A percentile compares a stretch with the other conserved stretches of the same genome.
These are phyloP conservation scores for Acanthurus leucopareius DNA, from an alignment of 2,797 vertebrate genomes.

Conservation along the genomic window DNA sequence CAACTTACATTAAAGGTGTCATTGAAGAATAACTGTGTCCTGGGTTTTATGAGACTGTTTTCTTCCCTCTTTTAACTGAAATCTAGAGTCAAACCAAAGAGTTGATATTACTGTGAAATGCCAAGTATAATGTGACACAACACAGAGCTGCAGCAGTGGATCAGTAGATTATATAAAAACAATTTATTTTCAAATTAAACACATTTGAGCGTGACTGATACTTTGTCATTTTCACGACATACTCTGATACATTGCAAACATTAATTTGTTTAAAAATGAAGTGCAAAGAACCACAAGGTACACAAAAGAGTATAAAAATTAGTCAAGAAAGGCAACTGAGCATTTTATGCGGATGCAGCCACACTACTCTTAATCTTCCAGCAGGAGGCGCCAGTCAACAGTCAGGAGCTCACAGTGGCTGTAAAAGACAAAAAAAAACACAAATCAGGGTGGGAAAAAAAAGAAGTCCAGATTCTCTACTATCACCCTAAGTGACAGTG, in stretches of 20 bases:
- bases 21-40: slow-evolving; percentile 8
- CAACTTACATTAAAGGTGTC: slow-evolving; percentile 51
- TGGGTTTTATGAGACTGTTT: slow-evolving; percentile 22
- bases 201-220: background rate
- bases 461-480: background rate
- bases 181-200: slow-evolving; percentile 14
- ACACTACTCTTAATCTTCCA: slow-evolving; percentile 27
- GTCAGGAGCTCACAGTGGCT: slow-evolving; percentile 53
- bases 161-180: background rate
- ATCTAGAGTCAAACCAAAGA: background rate
- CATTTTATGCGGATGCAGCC: background rate
- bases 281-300: background rate
- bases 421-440: slow-evolving; percentile 2
- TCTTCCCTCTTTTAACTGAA: background rate
- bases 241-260: background rate
- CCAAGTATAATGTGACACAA: background rate
- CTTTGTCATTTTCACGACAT: background rate
- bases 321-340: background rate
- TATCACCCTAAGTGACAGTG: background rate
- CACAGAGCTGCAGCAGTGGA: background rate
- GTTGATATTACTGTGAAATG: background rate
- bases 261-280: background rate
- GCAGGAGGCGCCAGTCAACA: slow-evolving; percentile 31
- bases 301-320: slow-evolving; percentile 38
- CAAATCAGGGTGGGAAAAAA: background rate